Evolutionary conservation across 2,888 invertebrate genomes (phyloP), one percentile per base, ranked within the genome.

Genomic region (Cryptocephalus moraei): DNA sequence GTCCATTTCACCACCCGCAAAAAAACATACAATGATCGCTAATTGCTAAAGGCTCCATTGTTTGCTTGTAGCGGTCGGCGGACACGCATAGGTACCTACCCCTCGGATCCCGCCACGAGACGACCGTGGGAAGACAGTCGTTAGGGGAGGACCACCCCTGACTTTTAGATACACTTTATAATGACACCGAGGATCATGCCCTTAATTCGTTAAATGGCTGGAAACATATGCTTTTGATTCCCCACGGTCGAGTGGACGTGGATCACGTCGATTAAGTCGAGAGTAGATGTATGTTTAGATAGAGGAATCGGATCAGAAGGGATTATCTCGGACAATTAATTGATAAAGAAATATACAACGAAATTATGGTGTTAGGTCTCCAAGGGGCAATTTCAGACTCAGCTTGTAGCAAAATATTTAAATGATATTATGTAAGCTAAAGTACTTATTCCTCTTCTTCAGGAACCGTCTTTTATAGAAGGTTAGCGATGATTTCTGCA

Each of bases 191-290:
- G 58, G 61, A 63, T 66, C 67, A 61, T 62, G 66, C 69, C 70
- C 66, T 22, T 66, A 69, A 69, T 68, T 68, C 66, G 69, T 67
- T 70, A 69, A 70, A 70, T 70, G 69, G 67, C 63, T 63, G 60
- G 68, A 68, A 70, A 68, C 70, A 68, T 70, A 70, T 69, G 70
- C 64, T 57, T 51, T 54, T 48, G 46, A 45, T 43, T 49, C 47
- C 52, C 54, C 47, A 41, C 47, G 10, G 36, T 36, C 36, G 38
- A 49, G 49, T 41, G 49, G 38, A 38, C 14, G 40, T 44, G 34
- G 50, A 48, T 45, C 43, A 50, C 46, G 48, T 22, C 22, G 22
- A 22, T 22, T 22, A 22, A 22, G 22, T 22, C 22, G 22, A 22
- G 22, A 22, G 22, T 22, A 22, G 22, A 22, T 22, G 22, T 22